Percentiles rank a stretch among this genome's conserved stretches.
phyloP scores from a whole-genome alignment of 2,888 invertebrate species.

The Euzophera pinguis region DNA sequence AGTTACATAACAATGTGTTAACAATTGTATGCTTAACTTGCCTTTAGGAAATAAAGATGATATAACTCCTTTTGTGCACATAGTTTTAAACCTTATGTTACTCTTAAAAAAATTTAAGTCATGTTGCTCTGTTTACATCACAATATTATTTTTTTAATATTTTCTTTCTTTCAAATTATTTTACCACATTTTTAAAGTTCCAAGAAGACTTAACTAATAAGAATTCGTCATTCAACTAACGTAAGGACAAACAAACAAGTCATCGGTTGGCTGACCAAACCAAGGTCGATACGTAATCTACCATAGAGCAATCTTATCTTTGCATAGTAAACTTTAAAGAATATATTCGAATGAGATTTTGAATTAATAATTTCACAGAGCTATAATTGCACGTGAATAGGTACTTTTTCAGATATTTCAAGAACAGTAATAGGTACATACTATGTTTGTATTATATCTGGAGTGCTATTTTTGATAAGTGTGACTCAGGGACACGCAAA shows the following conservation, averaged over 20 bases:
- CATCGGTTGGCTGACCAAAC: background rate
- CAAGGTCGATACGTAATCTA: background rate
- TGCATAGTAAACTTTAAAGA: background rate
- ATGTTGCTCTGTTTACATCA: too few relatives aligned
- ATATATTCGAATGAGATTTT: background rate
- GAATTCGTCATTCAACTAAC: slow-evolving; percentile 11
- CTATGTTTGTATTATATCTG: too few relatives aligned
- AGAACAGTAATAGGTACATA: too few relatives aligned
- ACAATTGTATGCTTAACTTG: slow-evolving; percentile 13
- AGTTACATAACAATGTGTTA: too few relatives aligned
- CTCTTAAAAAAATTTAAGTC: too few relatives aligned
- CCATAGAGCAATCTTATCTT: background rate
- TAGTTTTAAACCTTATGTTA: too few relatives aligned
- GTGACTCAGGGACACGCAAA: too few relatives aligned
- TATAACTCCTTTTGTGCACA: slow-evolving; percentile 12
- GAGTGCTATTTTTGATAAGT: too few relatives aligned
- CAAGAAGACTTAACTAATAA: background rate
- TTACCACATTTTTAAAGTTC: background rate
- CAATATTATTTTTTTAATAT: too few relatives aligned
- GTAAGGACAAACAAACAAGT: slow-evolving; percentile 5
- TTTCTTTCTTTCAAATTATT: too few relatives aligned
- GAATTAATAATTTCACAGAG: background rate
- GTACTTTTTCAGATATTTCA: too few relatives aligned
- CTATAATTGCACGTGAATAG: background rate
- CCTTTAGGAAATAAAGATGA: slow-evolving; percentile 13